Percentiles rank a stretch among this genome's conserved stretches.
These are phyloP conservation scores for Harmothoe impar DNA, from an alignment of 2,888 invertebrate genomes.

Conservation along the genomic window DNA sequence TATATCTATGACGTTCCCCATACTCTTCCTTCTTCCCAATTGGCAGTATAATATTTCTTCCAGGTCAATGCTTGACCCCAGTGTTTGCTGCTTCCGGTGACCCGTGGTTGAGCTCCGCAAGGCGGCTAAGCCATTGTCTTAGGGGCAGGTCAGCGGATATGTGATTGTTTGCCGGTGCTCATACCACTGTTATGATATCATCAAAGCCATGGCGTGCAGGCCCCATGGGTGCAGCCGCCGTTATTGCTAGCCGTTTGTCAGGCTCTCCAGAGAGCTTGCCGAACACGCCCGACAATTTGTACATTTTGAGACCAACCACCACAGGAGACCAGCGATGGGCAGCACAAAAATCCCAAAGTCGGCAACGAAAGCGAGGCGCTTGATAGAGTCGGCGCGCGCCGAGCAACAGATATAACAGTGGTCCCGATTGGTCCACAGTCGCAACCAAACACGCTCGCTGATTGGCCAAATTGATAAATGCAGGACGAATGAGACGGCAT, in stretches of 20 bases:
- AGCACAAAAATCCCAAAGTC: slow-evolving; percentile 17
- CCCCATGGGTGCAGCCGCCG: neutral
- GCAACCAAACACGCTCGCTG: slow-evolving; percentile 40
- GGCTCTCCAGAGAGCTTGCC: neutral
- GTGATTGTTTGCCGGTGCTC: slow-evolving; percentile 42
- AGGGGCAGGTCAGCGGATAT: neutral
- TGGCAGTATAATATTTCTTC: neutral
- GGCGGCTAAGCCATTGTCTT: slow-evolving; percentile 6
- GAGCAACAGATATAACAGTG: slow-evolving; percentile 42
- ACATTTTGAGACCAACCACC: slow-evolving; percentile 47
- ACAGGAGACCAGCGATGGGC: neutral
- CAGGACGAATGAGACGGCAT: slow-evolving; percentile 56
- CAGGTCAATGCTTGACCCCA: neutral
- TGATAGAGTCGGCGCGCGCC: slow-evolving; percentile 10
- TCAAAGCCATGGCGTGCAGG: neutral
- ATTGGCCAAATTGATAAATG: slow-evolving; percentile 62
- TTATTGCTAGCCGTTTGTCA: slow-evolving; percentile 47
- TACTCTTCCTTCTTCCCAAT: neutral
- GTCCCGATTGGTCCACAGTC: slow-evolving; percentile 45
- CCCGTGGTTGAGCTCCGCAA: neutral
- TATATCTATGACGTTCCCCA: no score
- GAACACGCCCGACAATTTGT: neutral
- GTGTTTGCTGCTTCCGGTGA: neutral
- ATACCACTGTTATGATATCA: slow-evolving; percentile 45
- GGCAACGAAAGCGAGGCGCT: neutral